Conservation (phyloP, 2,113 vertebrate species). For the Artemisiospiza belli region DNA sequence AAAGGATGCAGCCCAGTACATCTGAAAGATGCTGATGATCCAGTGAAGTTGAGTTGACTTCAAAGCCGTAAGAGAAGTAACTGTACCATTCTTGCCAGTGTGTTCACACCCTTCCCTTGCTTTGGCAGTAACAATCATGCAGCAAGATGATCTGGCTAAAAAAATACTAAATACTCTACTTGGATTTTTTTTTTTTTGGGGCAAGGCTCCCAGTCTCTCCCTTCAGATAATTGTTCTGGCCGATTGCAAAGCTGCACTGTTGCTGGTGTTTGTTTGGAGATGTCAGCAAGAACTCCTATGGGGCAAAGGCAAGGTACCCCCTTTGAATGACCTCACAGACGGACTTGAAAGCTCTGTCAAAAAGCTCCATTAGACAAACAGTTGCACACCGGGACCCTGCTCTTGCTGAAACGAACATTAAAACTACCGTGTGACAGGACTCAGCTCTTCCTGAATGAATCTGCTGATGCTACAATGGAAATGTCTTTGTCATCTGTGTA, state of each 20-base stretch:
- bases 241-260: background rate
- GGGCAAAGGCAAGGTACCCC: background rate
- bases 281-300: background rate
- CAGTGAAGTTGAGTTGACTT: background rate
- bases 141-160: background rate
- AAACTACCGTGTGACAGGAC: background rate
- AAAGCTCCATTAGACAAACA: background rate
- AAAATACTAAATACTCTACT: background rate
- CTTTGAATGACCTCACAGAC: background rate
- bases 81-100: background rate
- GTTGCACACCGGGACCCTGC: background rate
- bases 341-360: background rate
- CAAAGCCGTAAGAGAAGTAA: background rate
- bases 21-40: background rate
- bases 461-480: background rate
- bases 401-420: background rate
- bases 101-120: background rate
- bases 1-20: background rate
- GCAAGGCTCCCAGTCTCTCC: background rate
- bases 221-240: background rate
- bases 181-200: background rate
- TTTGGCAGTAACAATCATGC: background rate
- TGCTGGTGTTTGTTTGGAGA: background rate
- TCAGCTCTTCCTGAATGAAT: background rate
- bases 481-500: background rate